These are phyloP conservation scores for Fregetta grallaria DNA, from an alignment of 2,113 vertebrate genomes.

Conservation along the genomic window DNA sequence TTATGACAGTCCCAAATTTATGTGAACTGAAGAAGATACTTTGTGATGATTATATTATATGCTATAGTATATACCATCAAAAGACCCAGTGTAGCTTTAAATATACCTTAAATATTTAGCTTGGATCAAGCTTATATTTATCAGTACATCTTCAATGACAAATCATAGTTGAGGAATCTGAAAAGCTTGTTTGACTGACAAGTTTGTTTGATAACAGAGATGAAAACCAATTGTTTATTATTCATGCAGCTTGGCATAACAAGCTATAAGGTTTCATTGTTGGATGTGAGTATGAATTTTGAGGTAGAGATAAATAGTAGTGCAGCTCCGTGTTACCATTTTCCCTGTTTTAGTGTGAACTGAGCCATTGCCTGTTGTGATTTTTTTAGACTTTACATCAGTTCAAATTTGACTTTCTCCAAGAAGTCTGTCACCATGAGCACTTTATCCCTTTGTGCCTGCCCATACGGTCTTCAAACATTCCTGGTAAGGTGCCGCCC, in stretches of 20 bases:
- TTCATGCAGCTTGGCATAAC: not conserved
- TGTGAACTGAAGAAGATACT: not conserved
- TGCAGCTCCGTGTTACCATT: not conserved
- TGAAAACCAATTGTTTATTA: not conserved
- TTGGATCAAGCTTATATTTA: not conserved
- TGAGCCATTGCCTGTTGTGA: not conserved
- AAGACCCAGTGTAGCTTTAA: not conserved
- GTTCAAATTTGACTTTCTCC: slow-evolving; percentile 95
- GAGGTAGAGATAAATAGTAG: not conserved
- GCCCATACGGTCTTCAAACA: slow-evolving; percentile 86
- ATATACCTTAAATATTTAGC: not conserved
- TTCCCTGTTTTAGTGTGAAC: not conserved
- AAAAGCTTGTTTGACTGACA: not conserved
- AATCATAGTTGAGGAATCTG: not conserved
- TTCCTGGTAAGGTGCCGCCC: slow-evolving; percentile 74
- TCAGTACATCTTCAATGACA: not conserved
- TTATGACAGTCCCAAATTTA: not conserved
- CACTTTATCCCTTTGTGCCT: slow-evolving; percentile 95
- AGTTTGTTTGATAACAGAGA: not conserved
- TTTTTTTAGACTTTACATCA: slow-evolving; percentile 86
- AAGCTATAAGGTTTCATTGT: fast-evolving
- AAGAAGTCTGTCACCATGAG: slow-evolving; percentile 95
- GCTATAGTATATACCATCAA: not conserved
- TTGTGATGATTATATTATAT: not conserved
- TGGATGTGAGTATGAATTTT: not conserved